phyloP scores from a whole-genome alignment of 2,888 invertebrate genomes.

The Eupithecia tripunctaria region DNA sequence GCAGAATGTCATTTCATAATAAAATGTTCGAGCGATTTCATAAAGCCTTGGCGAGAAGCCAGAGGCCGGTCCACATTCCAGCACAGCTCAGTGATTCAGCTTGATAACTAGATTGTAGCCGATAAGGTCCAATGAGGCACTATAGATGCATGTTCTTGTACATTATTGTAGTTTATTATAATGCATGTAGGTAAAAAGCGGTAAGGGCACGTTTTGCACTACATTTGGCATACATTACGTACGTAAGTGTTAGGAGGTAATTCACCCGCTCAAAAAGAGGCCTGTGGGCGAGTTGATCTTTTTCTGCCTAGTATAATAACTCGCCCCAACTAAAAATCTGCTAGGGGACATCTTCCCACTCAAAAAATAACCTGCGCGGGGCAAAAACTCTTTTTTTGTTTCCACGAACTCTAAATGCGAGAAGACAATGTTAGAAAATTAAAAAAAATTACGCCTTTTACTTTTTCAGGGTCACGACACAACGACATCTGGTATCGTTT shows the following conservation, averaged over 20 bases:
- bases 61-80: background rate
- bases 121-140: background rate
- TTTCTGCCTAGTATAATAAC: background rate
- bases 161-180: background rate
- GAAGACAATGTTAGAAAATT: background rate
- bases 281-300: background rate
- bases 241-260: background rate
- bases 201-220: background rate
- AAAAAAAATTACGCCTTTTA: background rate
- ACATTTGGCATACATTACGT: background rate
- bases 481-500: slow-evolving; percentile 83
- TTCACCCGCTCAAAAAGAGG: background rate
- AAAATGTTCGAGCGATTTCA: background rate
- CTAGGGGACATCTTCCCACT: background rate
- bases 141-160: background rate
- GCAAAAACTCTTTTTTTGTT: background rate
- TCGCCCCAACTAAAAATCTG: background rate
- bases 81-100: background rate
- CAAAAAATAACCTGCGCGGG: background rate
- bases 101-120: slow-evolving; percentile 3
- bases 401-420: background rate
- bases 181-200: background rate
- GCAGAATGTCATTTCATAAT: background rate
- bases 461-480: slow-evolving; percentile 83
- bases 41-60: slow-evolving; percentile 5